Evolutionary conservation across 2,797 vertebrate species (phyloP), one percentile per base, ranked within the genome.

Genomic region (Etheostoma perlongum): DNA sequence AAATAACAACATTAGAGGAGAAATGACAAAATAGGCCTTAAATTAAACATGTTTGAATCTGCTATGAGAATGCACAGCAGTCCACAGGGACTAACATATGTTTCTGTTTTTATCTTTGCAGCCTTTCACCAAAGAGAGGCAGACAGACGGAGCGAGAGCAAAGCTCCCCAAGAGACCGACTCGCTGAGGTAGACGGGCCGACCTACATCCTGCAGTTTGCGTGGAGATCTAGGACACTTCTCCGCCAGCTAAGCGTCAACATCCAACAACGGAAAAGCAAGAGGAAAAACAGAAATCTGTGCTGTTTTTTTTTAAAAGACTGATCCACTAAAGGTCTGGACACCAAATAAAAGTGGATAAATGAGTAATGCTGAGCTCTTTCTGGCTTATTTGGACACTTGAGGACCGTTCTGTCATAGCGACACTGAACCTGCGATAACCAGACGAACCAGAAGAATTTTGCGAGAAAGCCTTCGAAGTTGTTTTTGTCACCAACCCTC

Each of bases 141-240:
- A 79, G 68, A 79, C 79, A 57, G 73, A 82, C 52, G 18, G 72
- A 85, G 76, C 64, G 25, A 78, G 81, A 83, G 64, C 71, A 48
- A 83, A 66, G 67, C 78, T 92, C 88, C 91, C 90, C 79, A 49
- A 87, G 91, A 91, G 89, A 89, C 86, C 77, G 91, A 78, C 85
- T 81, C 61, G 71, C 90, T 33, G 91, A 93, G 89, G 88, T 93
- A 94, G 93, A 95, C 92, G 18, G 82, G 87, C 68, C 85, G 91
- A 94, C 94, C 93, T 93, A 93, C 90, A 93, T 95, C 94, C 88
- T 82, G 85, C 86, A 74, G 77, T 81, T 76, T 80, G 79, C 67
- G 68, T 74, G 83, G 68, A 91, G 92, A 93, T 89, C 84, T 87
- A 76, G 90, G 89, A 87, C 91, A 82, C 82, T 57, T 82, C 78